Percentiles rank a stretch among this genome's conserved stretches.
phyloP scores from a whole-genome alignment of 2,797 vertebrate species.

The Calcarius lapponicus region DNA sequence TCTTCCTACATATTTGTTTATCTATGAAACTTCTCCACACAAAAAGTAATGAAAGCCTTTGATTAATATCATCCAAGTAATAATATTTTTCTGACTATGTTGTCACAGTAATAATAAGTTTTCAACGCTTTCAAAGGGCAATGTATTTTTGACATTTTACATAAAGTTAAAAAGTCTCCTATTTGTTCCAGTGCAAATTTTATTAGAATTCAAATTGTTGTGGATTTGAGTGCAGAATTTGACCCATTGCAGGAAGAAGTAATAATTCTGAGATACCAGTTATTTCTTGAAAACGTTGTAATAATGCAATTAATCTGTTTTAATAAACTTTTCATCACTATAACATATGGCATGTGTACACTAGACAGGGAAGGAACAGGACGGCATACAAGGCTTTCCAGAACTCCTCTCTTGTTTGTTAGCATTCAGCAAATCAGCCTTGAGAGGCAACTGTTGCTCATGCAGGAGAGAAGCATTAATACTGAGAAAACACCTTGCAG shows the following conservation, averaged over 20 bases:
- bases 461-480: neutral
- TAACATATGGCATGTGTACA: neutral
- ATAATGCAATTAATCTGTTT: neutral
- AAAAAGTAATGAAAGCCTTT: conserved; percentile 75
- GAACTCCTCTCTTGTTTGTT: neutral
- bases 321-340: conserved; percentile 22
- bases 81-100: conserved; percentile 72
- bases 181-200: neutral
- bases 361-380: neutral
- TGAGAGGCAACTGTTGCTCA: conserved; percentile 35
- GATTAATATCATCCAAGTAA: conserved; percentile 74
- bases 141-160: conserved; percentile 58
- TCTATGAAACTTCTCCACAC: conserved; percentile 66
- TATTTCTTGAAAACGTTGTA: conserved; percentile 1
- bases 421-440: conserved; percentile 4
- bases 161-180: conserved; percentile 63
- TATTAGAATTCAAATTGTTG: neutral
- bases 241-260: conserved; percentile 38
- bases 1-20: conserved; percentile 67
- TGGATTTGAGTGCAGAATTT: neutral
- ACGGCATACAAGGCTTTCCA: neutral
- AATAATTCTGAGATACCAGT: conserved; percentile 20
- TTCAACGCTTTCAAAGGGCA: conserved; percentile 64
- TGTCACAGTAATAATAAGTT: conserved; percentile 72
- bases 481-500: neutral